These are phyloP conservation scores for Caenorhabditis virilis DNA, from an alignment of 2,888 invertebrate genomes.

Conservation along the genomic window DNA sequence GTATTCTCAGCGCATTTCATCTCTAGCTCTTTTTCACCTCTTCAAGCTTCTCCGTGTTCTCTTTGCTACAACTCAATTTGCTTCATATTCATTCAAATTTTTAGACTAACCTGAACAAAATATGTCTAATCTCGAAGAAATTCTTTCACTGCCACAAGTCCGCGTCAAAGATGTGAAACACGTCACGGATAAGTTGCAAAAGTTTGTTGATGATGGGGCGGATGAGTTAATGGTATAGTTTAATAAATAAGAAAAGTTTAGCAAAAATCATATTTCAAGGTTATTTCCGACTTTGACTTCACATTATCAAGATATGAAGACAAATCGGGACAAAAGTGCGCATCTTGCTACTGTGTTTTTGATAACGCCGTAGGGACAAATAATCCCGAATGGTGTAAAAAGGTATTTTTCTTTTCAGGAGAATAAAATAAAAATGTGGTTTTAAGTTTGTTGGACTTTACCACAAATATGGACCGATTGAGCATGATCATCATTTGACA, in stretches of 20 bases:
- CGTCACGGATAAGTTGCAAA: constrained; percentile 28
- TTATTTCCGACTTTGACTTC: constrained; percentile 68
- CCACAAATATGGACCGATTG: constrained; percentile 62
- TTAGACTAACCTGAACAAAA: too few relatives aligned
- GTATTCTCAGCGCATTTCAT: too few relatives aligned
- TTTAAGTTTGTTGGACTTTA: constrained; percentile 50
- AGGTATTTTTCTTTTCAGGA: constrained; percentile 4
- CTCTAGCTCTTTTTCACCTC: too few relatives aligned
- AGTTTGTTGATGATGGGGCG: constrained; percentile 34
- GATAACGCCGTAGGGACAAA: constrained; percentile 52
- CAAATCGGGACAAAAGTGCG: constrained; percentile 55
- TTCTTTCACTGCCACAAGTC: constrained; percentile 35
- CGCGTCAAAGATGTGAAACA: constrained; percentile 36
- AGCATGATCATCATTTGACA: constrained; percentile 70
- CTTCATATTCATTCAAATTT: too few relatives aligned
- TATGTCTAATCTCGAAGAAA: constrained; percentile 16
- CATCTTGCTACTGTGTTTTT: constrained; percentile 67
- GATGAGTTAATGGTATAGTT: constrained; percentile 36
- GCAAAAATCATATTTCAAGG: constrained; percentile 19
- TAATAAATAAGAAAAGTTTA: background rate
- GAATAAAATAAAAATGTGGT: background rate
- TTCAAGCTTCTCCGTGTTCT: too few relatives aligned
- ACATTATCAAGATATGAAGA: constrained; percentile 61
- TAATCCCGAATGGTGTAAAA: constrained; percentile 32
- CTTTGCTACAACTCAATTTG: too few relatives aligned